A percentile compares a stretch with the other conserved stretches of the same genome.
phyloP scores from a whole-genome alignment of 2,113 vertebrate species.

The Chelonoidis abingdonii region DNA sequence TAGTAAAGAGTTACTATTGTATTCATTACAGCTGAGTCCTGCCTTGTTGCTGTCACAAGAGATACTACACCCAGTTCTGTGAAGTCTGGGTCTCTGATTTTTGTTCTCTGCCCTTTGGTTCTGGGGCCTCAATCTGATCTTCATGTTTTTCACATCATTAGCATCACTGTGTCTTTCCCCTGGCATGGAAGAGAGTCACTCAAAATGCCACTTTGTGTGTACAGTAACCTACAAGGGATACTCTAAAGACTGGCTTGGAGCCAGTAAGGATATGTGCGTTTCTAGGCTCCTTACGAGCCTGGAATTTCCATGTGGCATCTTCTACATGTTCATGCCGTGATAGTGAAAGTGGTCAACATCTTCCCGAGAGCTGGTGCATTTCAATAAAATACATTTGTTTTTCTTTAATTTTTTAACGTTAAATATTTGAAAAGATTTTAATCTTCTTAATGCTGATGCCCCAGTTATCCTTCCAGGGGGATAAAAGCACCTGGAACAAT shows the following conservation, averaged over 20 bases:
- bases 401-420: not conserved
- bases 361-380: not conserved
- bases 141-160: not conserved
- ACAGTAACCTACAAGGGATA: not conserved
- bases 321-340: not conserved
- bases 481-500: not conserved
- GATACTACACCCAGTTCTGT: not conserved
- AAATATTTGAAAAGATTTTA: not conserved
- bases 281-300: not conserved
- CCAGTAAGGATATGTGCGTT: rapidly evolving
- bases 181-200: not conserved
- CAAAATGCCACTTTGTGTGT: not conserved
- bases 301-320: not conserved
- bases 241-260: not conserved
- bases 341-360: not conserved
- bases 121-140: not conserved
- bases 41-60: not conserved
- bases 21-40: not conserved
- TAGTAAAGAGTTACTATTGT: not conserved
- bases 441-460: not conserved
- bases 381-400: not conserved
- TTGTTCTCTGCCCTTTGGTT: not conserved
- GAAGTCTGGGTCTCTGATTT: not conserved
- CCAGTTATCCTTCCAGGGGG: not conserved
- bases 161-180: not conserved